phyloP scores from a whole-genome alignment of 2,888 invertebrate species.

The Hanleya hanleyi region DNA sequence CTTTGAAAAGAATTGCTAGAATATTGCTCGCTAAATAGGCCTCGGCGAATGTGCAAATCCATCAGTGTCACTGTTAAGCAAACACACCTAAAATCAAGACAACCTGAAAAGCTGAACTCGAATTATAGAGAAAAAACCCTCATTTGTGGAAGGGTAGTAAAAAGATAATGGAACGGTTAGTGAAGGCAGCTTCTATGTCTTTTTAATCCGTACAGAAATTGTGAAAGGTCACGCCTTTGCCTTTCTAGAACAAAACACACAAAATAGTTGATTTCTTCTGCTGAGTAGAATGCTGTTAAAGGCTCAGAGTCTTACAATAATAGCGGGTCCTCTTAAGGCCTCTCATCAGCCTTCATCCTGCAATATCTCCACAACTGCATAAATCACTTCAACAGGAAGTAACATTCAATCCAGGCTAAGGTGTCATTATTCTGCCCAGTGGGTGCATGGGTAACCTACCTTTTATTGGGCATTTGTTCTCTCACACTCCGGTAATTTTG shows the following conservation, averaged over 20 bases:
- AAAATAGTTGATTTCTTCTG: conserved; percentile 8
- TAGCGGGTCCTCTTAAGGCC: background rate
- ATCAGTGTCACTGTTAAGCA: background rate
- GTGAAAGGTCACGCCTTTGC: background rate
- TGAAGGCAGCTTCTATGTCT: no score
- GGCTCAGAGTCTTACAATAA: no score
- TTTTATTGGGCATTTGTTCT: no score
- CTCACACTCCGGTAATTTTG: background rate
- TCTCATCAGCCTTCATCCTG: background rate
- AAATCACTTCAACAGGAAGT: background rate
- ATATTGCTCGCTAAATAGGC: background rate
- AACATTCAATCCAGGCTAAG: background rate
- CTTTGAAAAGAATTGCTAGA: no score
- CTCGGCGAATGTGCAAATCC: background rate
- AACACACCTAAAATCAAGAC: background rate
- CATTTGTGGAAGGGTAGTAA: background rate
- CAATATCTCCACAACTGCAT: no score
- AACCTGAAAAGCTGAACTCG: background rate
- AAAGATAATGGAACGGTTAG: conserved; percentile 8
- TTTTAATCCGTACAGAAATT: background rate
- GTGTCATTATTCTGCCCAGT: background rate
- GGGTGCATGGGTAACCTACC: no score
- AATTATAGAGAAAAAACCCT: conserved; percentile 2
- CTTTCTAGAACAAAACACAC: background rate
- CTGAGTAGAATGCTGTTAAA: no score